phyloP scores from a whole-genome alignment of 1,140 invertebrate genomes.

The Drosophila saltans region DNA sequence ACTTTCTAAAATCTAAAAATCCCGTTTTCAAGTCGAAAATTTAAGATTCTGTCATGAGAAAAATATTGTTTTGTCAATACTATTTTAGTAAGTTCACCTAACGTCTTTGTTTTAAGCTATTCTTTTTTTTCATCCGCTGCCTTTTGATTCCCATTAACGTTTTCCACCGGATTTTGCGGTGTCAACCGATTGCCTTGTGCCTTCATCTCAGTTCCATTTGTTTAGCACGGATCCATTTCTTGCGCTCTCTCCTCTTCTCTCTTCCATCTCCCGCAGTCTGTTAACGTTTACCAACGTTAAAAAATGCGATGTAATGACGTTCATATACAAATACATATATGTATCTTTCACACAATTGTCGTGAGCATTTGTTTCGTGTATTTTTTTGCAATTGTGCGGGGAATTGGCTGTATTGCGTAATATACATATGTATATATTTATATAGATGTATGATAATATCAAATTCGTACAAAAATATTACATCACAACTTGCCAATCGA shows the following conservation, averaged over 20 bases:
- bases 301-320: conserved; percentile 52
- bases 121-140: background rate
- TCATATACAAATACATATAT: background rate
- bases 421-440: conserved; percentile 36
- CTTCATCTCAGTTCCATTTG: conserved; percentile 18
- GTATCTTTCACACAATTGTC: conserved; percentile 46
- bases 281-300: conserved; percentile 8
- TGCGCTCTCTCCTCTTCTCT: conserved; percentile 13
- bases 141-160: conserved; percentile 46
- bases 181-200: conserved; percentile 38
- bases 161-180: conserved; percentile 45
- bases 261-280: conserved; percentile 7
- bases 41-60: too few species aligned
- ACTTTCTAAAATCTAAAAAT: background rate
- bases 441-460: conserved; percentile 22
- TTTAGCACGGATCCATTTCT: conserved; percentile 54
- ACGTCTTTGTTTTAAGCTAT: background rate
- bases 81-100: background rate
- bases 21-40: background rate
- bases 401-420: conserved; percentile 18
- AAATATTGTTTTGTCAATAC: too few species aligned
- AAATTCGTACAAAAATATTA: conserved; percentile 8
- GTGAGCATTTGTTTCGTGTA: conserved; percentile 49
- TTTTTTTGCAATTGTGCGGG: conserved; percentile 39
- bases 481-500: conserved; percentile 11